Base-by-base conservation (phyloP, 2,888 invertebrate genomes). In the Diarsia rubi region DNA sequence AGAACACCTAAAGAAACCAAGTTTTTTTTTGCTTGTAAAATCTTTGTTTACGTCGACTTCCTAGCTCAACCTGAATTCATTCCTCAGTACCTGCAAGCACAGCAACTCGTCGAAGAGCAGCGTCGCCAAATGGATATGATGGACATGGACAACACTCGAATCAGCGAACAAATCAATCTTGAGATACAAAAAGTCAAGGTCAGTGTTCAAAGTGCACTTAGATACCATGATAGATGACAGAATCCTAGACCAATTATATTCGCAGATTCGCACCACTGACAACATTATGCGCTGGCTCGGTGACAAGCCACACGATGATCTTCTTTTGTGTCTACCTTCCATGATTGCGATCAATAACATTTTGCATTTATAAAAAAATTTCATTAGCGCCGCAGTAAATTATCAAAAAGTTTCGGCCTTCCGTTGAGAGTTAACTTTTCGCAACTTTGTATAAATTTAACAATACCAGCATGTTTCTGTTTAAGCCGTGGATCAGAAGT, bases 31-130 rank as follows among this genome's bases (percentile, higher is more conserved):
- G 24, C 27, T 27, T 27, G 8, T 57, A 57, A 16, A 57, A 27
- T 3, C 27, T 27, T 57, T 3, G 57, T 27, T 27, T 16, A 57
- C 8, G 57, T 54, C 24, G 24, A 54, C 12, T 54, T 27, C 8
- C 27, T 57, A 27, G 24, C 16, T 57, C 24, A 57, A 27, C 11
- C 11, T 59, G 4, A 59, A 31, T 24, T 31, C 5, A 44, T 19
- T n/a, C 11, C 12, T 12, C 78, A 96, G 96, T 97, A 97, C 87
- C 89, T 97, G 37, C 97, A 97, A 96, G 97, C 98, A 0, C 98
- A 98, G 87, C 97, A 98, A 91, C 92, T 97, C 67, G 97, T 98
- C 0, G 98, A 98, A 90, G 98, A 98, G 89, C 98, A 98, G 90
- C 95, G 97, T 0, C 95, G 97, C 1, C 97, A 98, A 88, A 97